Base-by-base conservation (phyloP, 1,140 invertebrate genomes). In the Leptinotarsa lineolata region DNA sequence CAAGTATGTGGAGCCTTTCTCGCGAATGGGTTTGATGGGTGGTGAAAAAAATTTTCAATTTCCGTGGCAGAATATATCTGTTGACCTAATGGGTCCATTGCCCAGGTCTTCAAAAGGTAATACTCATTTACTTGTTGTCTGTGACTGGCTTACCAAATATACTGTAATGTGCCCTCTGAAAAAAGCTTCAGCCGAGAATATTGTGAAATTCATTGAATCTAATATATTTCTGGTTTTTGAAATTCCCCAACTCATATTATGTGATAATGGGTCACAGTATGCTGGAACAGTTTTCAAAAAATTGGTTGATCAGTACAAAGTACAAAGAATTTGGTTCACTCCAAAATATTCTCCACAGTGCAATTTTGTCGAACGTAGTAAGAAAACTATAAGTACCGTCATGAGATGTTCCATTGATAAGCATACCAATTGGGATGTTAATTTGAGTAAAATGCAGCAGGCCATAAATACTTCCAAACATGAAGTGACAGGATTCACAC, bases 31-130 rank as follows among this genome's bases (percentile, higher is more conserved):
- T 60, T 39, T n/a, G 1, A 18, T 72, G 15, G 74, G 74, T 22
- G 63, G 21, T n/a, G 73, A 75, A 60, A 77, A 77, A 60, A 61
- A 68, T 16, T 66, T 74, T 24, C 11, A 24, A 45, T 68, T 46
- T 67, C 78, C 78, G 39, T 79, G 22, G 22, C 72, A 84, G 75
- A 45, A 74, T 1, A 74, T 81, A 20, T 76, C 79, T 4, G 64
- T 82, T 3, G 73, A 86, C 83, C 71, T 88, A 82, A 70, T 60
- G 16, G 59, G 59, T 60, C 6, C 59, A 60, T 21, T 60, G 5
- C 6, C 59, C 4, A 5, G 16, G 5, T 60, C 59, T 60, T 15
- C 68, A 12, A 20, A 59, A 69, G 74, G 64, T 15, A n/a, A 68
- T 45, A 22, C 54, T 48, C 68, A 75, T 69, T 39, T 75, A 12